Evolutionary conservation across 2,888 invertebrate species (phyloP), one percentile per base, ranked within the genome.

Genomic region (Chrysolina haemoptera): DNA sequence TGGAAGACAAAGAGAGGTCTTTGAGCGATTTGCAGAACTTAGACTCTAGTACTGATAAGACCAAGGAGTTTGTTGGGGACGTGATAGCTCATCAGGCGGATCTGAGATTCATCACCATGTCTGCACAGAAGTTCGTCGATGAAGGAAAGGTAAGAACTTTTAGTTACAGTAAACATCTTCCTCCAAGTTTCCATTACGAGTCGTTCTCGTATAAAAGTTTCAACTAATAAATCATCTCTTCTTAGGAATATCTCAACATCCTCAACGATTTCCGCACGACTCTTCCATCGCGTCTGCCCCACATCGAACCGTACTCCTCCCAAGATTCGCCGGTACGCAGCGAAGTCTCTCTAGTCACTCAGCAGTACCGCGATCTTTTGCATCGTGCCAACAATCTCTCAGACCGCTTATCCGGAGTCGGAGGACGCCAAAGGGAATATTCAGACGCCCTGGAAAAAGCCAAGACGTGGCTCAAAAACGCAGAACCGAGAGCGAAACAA

Each of bases 81-180:
- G 96, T 98, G 2, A 97, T 98, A 84, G 95, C 97, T 0, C 98
- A 98, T 86, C 98, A 98, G 87, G 98, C 97, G 0, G 98, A 98
- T 88, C 89, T 98, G 41, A 90, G 98, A 73, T 98, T 98, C 88
- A 96, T 98, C 81, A 96, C 97, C 3, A 97, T 98, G 95, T 94
- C 97, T 0, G 97, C 97, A 1, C 97, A 98, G 89, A 98, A 97
- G 88, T 98, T 98, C 87, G 93, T 97, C 27, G 98, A 98, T 83
- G 98, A 98, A 88, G 96, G 97, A 87, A 97, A 97, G 90, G 94
- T 93, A 85, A 77, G 86, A 35, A 27, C 27, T 27, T 27, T 27
- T 5, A 27, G 27, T 27, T 27, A 27, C 27, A 5, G 5, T 27
- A 27, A 1, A 27, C 5, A 35, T 35, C 4, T 35, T 35, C 4